phyloP scores from a whole-genome alignment of 1,140 invertebrate species.

The Zaprionus camerounensis region DNA sequence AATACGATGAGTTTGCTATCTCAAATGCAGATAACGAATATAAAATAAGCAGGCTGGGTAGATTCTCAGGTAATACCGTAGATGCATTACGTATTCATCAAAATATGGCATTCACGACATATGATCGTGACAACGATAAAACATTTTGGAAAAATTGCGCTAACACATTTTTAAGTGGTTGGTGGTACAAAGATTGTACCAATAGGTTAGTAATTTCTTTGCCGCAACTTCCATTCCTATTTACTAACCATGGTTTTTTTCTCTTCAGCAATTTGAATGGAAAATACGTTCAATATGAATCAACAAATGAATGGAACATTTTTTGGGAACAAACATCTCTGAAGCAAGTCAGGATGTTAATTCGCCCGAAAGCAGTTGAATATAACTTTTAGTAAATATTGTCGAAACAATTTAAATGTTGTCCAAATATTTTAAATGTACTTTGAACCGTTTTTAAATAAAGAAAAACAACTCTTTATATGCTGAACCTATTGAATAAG shows the following conservation, averaged over 20 bases:
- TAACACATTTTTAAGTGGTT: not conserved
- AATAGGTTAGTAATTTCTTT: not conserved
- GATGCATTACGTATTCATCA: not conserved
- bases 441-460: too few species aligned
- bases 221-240: not conserved
- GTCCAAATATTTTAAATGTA: too few species aligned
- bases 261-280: not conserved
- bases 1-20: conserved; percentile 6
- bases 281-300: too few species aligned
- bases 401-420: too few species aligned
- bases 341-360: not conserved
- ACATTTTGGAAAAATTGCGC: not conserved
- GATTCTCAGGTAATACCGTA: not conserved
- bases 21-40: not conserved
- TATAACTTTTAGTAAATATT: not conserved
- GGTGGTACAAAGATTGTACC: not conserved
- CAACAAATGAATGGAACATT: not conserved
- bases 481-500: too few species aligned
- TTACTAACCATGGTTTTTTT: not conserved
- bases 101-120: not conserved
- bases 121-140: not conserved
- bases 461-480: too few species aligned
- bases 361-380: not conserved
- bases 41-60: not conserved
- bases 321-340: not conserved